Conservation (phyloP, 2,113 vertebrate genomes). For the Alethe diademata region DNA sequence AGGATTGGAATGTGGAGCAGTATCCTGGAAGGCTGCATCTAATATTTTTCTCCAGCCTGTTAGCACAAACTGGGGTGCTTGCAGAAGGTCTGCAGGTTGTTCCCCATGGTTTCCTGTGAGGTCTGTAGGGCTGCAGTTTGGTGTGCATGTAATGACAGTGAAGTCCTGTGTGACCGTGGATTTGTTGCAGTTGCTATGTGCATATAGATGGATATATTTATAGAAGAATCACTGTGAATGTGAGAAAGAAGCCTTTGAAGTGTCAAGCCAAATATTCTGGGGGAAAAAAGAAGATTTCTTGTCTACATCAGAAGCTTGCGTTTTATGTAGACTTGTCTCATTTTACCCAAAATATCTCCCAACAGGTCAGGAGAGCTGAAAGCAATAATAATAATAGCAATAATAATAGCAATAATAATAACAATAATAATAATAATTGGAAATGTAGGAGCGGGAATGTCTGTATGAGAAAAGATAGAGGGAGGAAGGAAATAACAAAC, state of each 20-base stretch:
- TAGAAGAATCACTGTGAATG: constrained; percentile 67
- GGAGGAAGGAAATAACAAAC: neutral
- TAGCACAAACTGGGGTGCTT: neutral
- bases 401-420: neutral
- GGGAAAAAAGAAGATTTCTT: constrained; percentile 50
- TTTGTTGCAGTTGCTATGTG: constrained; percentile 57
- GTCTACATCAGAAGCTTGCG: constrained; percentile 54
- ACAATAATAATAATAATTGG: neutral
- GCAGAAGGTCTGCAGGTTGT: neutral
- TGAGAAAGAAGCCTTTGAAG: constrained; percentile 70
- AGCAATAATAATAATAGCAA: neutral
- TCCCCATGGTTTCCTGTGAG: neutral
- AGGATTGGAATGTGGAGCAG: neutral
- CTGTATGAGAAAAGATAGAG: neutral
- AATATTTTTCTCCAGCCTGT: neutral
- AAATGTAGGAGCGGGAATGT: neutral
- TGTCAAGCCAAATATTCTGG: constrained; percentile 71
- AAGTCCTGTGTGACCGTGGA: constrained; percentile 53
- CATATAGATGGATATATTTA: constrained; percentile 68
- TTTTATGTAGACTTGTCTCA: constrained; percentile 46
- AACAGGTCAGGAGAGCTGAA: constrained; percentile 25
- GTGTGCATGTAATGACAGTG: constrained; percentile 36
- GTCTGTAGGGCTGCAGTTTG: neutral
- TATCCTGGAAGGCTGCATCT: neutral
- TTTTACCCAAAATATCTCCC: constrained; percentile 52